These are phyloP conservation scores for Ceramica pisi DNA, from an alignment of 2,888 invertebrate species.

Conservation along the genomic window DNA sequence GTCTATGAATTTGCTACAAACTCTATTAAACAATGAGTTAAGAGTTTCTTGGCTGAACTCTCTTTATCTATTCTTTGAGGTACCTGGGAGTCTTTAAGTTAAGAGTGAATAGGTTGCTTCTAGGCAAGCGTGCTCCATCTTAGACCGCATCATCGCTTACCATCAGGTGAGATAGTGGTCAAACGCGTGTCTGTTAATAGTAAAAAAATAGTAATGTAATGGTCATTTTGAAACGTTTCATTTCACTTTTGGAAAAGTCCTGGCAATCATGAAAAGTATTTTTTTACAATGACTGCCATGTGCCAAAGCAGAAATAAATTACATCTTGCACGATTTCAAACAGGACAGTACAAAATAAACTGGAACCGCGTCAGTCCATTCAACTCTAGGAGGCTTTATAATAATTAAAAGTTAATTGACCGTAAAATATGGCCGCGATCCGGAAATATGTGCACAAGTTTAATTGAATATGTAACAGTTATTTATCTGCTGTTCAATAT, in stretches of 20 bases:
- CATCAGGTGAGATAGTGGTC: no score
- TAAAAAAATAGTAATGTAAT: no score
- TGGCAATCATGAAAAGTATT: neutral
- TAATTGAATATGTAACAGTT: constrained; percentile 62
- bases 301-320: no score
- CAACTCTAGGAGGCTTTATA: constrained; percentile 36
- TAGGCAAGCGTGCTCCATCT: no score
- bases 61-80: no score
- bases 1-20: neutral
- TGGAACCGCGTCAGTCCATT: constrained; percentile 3
- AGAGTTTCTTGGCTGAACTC: no score
- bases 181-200: no score
- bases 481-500: constrained; percentile 47
- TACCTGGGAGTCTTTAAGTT: no score
- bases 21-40: no score
- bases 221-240: no score
- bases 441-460: constrained; percentile 49
- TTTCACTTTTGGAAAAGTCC: neutral
- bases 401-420: constrained; percentile 66
- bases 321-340: neutral
- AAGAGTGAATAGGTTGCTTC: no score
- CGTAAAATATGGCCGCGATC: constrained; percentile 57
- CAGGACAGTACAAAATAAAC: neutral
- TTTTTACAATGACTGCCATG: neutral
- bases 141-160: no score